These are phyloP conservation scores for Xanthia togata DNA, from an alignment of 2,888 invertebrate genomes.

Conservation along the genomic window DNA sequence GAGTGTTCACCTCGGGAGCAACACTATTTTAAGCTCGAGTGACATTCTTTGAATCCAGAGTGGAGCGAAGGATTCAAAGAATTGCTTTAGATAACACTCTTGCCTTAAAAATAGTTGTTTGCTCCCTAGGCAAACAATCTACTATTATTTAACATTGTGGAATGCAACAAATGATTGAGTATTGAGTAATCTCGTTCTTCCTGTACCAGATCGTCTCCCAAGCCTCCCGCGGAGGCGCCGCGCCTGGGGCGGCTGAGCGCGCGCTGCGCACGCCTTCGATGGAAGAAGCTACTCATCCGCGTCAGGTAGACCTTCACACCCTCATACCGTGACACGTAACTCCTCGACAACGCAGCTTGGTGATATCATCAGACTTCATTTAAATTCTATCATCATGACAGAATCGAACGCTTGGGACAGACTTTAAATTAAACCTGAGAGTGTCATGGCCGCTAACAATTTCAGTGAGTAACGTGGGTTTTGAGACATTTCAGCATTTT, in stretches of 20 bases:
- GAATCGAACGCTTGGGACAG: slow-evolving; percentile 7
- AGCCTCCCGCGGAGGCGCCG: slow-evolving; percentile 62
- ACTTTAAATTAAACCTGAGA: slow-evolving; percentile 3
- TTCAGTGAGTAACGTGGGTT: background rate
- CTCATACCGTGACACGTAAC: slow-evolving; percentile 3
- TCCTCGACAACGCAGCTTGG: background rate
- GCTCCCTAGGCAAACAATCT: too few relatives aligned
- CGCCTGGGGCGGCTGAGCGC: slow-evolving; percentile 55
- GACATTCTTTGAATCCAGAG: too few relatives aligned
- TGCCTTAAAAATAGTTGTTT: too few relatives aligned
- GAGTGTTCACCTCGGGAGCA: too few relatives aligned
- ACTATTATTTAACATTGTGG: too few relatives aligned
- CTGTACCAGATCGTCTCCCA: slow-evolving; percentile 66
- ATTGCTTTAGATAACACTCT: too few relatives aligned
- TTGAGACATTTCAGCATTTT: slow-evolving; percentile 6
- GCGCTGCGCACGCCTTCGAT: slow-evolving; percentile 69
- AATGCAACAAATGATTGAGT: too few relatives aligned
- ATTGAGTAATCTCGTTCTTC: too few relatives aligned
- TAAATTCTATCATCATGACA: slow-evolving; percentile 1
- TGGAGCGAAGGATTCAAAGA: too few relatives aligned
- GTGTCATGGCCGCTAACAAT: slow-evolving; percentile 3
- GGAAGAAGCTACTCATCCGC: slow-evolving; percentile 77
- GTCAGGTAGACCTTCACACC: slow-evolving; percentile 64
- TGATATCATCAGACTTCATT: slow-evolving; percentile 18
- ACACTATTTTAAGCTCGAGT: too few relatives aligned